phyloP scores from a whole-genome alignment of 2,797 vertebrate genomes.

The Hipposideros larvatus region DNA sequence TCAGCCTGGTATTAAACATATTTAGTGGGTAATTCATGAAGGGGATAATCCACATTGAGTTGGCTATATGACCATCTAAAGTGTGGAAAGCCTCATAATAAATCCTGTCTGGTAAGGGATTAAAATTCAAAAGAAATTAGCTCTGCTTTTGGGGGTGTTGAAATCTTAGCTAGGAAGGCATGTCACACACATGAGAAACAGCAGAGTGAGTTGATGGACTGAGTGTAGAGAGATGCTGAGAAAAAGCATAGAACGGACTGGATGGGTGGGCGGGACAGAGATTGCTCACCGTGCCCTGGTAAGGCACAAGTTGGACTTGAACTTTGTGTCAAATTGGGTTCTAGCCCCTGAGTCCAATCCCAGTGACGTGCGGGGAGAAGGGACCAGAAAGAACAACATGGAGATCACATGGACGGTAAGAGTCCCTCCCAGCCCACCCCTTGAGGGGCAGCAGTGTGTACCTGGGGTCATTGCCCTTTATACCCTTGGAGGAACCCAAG shows the following conservation, averaged over 20 bases:
- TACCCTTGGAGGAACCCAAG: rapidly evolving
- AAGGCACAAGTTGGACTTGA: neutral
- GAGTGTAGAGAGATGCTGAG: neutral
- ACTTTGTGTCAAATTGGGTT: slow-evolving; percentile 72
- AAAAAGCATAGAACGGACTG: rapidly evolving
- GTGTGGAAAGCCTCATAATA: neutral
- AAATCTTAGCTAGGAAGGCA: neutral
- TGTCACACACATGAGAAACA: neutral
- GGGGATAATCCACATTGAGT: neutral
- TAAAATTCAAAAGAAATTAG: slow-evolving; percentile 53
- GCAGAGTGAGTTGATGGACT: rapidly evolving
- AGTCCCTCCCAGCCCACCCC: neutral
- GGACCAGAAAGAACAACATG: slow-evolving; percentile 96
- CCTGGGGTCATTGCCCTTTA: neutral
- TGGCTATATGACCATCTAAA: neutral
- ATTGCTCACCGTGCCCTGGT: neutral
- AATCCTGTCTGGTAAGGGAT: neutral
- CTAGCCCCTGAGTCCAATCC: slow-evolving; percentile 95
- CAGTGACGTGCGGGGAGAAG: slow-evolving; percentile 92
- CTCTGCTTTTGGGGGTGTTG: neutral
- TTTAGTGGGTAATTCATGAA: neutral
- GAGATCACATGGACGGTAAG: slow-evolving; percentile 98
- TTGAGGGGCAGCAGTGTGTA: rapidly evolving
- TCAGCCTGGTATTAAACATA: neutral
- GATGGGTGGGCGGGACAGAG: rapidly evolving